phyloP scores from a whole-genome alignment of 2,797 vertebrate genomes.

The Petrocephalus sullivani region DNA sequence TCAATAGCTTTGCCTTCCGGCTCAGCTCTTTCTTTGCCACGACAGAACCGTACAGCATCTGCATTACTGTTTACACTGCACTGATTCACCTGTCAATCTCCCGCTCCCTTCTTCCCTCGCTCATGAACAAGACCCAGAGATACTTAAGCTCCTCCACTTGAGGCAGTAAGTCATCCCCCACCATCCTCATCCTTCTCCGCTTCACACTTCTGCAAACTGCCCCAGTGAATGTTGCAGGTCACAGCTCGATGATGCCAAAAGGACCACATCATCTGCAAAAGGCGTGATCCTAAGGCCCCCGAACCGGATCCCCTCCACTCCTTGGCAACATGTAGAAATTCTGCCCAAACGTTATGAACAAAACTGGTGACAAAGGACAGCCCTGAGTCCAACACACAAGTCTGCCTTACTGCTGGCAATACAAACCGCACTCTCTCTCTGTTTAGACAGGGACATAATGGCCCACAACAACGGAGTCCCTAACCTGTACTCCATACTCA shows the following conservation, averaged over 20 bases:
- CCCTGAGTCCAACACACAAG: not conserved
- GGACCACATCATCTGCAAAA: not conserved
- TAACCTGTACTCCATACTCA: not conserved
- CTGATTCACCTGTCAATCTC: not conserved
- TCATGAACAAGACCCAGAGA: not conserved
- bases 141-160: not conserved
- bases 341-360: not conserved
- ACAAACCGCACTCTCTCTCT: not conserved
- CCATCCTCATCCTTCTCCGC: not conserved
- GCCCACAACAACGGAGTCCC: not conserved
- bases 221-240: not conserved
- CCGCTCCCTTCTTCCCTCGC: not conserved
- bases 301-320: not conserved
- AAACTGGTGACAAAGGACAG: not conserved
- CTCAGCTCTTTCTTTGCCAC: not conserved
- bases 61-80: not conserved
- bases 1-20: not conserved
- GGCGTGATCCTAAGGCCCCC: not conserved
- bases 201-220: not conserved
- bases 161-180: not conserved
- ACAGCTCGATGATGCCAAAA: not conserved
- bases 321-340: not conserved
- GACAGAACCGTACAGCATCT: not conserved
- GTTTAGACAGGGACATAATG: not conserved
- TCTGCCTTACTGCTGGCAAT: not conserved